A percentile compares a stretch with the other conserved stretches of the same genome.
These are phyloP conservation scores for Neofelis nebulosa DNA, from an alignment of 2,113 vertebrate species.

Conservation along the genomic window DNA sequence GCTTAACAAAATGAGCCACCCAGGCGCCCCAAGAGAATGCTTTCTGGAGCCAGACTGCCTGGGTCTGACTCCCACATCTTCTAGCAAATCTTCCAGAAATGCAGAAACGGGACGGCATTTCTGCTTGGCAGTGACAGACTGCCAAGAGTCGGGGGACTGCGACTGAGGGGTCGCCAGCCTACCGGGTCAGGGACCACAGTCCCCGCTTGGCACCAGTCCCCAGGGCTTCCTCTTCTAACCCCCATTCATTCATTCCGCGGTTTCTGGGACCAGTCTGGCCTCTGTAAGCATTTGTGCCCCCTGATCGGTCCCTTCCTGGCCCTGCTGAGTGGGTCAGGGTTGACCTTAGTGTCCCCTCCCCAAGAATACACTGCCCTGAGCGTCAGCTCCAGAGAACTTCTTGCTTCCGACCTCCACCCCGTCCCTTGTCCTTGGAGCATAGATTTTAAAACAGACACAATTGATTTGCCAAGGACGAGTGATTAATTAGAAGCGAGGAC, in stretches of 20 bases:
- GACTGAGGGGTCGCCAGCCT: background rate
- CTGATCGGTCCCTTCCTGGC: background rate
- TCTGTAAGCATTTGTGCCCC: fast-evolving
- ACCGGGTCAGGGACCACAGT: fast-evolving
- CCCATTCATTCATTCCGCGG: fast-evolving
- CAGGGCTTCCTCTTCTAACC: fast-evolving
- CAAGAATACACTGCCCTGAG: background rate
- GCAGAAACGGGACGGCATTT: background rate
- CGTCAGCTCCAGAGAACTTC: background rate
- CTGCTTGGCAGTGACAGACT: background rate
- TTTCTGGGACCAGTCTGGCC: background rate
- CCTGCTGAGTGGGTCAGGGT: background rate
- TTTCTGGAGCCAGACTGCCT: background rate
- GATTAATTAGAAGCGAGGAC: background rate
- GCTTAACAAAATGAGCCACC: too few species aligned
- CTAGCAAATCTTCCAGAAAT: background rate
- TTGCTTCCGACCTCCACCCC: background rate
- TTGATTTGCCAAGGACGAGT: background rate
- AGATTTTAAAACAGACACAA: background rate
- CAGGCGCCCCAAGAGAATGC: background rate
- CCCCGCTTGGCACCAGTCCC: background rate
- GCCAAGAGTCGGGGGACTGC: too few species aligned
- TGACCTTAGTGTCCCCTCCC: background rate
- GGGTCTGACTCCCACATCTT: background rate
- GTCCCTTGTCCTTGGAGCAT: background rate